A percentile compares a stretch with the other conserved stretches of the same genome.
Evolutionary conservation across 2,797 vertebrate species (phyloP).

Genomic region (Hephaestus fuliginosus): DNA sequence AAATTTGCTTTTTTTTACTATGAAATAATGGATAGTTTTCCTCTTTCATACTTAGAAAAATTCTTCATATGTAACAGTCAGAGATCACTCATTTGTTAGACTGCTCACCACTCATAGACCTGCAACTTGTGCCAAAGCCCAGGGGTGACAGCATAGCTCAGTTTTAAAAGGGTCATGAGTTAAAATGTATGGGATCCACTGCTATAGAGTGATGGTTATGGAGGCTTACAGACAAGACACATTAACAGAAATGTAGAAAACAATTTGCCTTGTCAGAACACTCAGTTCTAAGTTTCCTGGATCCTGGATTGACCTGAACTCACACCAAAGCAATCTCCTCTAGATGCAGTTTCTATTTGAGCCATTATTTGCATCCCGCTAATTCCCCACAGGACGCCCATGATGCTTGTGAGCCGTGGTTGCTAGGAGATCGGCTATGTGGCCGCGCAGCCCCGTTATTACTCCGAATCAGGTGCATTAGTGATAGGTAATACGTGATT

Average conservation of each 20-base stretch:
- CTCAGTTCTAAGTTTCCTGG: constrained; percentile 3
- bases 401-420: background rate
- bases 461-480: constrained; percentile 41
- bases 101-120: background rate
- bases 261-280: background rate
- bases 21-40: background rate
- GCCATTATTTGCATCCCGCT: constrained; percentile 16
- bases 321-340: background rate
- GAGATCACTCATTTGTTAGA: background rate
- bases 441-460: constrained; percentile 4
- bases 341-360: constrained; percentile 11
- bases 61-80: background rate
- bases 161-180: constrained; percentile 1
- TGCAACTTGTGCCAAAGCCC: background rate
- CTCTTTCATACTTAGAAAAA: constrained; percentile 8
- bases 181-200: background rate
- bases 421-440: constrained; percentile 27
- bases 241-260: constrained; percentile 3
- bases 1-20: background rate
- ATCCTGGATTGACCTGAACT: constrained; percentile 6
- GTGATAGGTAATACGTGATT: constrained; percentile 21
- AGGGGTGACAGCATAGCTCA: background rate
- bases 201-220: background rate
- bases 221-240: background rate
- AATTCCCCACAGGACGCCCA: constrained; percentile 21